These are phyloP conservation scores for Alfaro cultratus DNA, from an alignment of 2,797 vertebrate species.

Conservation along the genomic window DNA sequence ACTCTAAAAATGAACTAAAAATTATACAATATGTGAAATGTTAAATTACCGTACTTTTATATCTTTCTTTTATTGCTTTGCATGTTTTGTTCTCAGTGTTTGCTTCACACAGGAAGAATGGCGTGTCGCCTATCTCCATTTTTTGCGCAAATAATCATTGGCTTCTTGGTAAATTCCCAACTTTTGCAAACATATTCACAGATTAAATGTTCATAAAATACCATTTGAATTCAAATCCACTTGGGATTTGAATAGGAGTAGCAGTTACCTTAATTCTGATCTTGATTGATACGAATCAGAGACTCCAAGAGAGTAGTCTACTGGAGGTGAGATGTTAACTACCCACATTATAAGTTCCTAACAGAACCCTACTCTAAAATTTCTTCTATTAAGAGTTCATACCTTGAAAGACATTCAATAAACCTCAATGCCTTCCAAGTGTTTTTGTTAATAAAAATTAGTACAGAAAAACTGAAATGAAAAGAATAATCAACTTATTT, in stretches of 20 bases:
- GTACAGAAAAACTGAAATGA: conserved; percentile 7
- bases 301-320: not conserved
- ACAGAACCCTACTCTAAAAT: not conserved
- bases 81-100: not conserved
- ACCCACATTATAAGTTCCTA: not conserved
- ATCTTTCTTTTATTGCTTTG: not conserved
- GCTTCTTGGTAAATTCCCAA: not conserved
- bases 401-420: not conserved
- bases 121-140: not conserved
- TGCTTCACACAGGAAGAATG: not conserved
- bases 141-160: not conserved
- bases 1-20: not conserved
- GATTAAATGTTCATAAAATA: not conserved
- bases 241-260: not conserved
- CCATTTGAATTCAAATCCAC: not conserved
- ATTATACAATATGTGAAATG: not conserved
- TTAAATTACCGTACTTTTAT: not conserved
- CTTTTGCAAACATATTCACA: not conserved
- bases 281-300: not conserved
- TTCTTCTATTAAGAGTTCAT: too few relatives aligned
- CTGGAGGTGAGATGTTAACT: not conserved
- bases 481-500: conserved; percentile 36
- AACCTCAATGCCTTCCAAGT: conserved; percentile 5
- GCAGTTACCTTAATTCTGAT: not conserved
- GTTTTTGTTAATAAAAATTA: not conserved